Evolutionary conservation across 92 coral and sea anemone species (phyloP).

Genomic region (Palythoa grandis): DNA sequence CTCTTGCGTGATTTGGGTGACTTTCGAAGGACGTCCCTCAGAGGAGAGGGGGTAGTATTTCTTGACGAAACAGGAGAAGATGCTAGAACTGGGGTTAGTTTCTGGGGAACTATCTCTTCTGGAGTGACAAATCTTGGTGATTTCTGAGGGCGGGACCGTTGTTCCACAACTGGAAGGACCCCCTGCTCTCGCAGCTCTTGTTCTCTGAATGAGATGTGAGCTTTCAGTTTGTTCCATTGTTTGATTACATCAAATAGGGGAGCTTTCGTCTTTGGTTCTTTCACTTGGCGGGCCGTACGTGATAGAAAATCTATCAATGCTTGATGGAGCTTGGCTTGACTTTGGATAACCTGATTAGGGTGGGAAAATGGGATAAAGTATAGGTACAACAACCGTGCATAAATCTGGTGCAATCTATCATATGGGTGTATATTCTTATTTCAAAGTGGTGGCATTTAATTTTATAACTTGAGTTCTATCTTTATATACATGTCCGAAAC

Average conservation of each 20-base stretch:
- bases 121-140: slow-evolving; percentile 54
- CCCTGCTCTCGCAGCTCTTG: slow-evolving; percentile 77
- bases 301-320: slow-evolving; percentile 74
- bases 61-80: slow-evolving; percentile 51
- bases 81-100: slow-evolving; percentile 47
- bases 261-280: slow-evolving; percentile 75
- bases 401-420: too few relatives aligned
- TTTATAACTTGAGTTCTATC: too few relatives aligned
- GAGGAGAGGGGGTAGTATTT: slow-evolving; percentile 52
- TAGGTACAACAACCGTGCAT: too few relatives aligned
- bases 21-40: slow-evolving; percentile 57
- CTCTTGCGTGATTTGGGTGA: slow-evolving; percentile 78
- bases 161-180: slow-evolving; percentile 54
- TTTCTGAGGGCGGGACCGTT: slow-evolving; percentile 41
- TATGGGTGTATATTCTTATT: too few relatives aligned
- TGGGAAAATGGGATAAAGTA: neutral
- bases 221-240: slow-evolving; percentile 77
- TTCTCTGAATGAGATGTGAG: slow-evolving; percentile 69
- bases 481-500: too few relatives aligned
- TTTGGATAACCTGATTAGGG: slow-evolving; percentile 60
- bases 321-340: slow-evolving; percentile 73
- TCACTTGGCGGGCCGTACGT: slow-evolving; percentile 64
- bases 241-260: slow-evolving; percentile 71
- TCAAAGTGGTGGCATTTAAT: too few relatives aligned
- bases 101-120: slow-evolving; percentile 38